phyloP scores from a whole-genome alignment of 2,888 invertebrate species.

The Griposia aprilina region DNA sequence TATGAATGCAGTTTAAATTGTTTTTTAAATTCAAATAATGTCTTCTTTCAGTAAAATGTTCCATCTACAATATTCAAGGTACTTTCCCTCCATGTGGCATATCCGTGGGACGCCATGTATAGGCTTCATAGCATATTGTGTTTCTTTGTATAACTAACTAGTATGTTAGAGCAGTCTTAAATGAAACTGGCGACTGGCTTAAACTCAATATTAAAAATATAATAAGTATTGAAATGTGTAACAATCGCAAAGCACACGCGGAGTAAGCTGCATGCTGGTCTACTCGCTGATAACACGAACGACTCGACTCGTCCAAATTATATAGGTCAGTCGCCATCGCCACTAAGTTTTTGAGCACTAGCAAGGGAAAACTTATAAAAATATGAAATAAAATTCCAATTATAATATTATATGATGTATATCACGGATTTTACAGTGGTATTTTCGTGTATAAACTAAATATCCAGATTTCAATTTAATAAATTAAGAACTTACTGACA shows the following conservation, averaged over 20 bases:
- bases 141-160: too few relatives aligned
- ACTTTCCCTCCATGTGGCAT: too few relatives aligned
- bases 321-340: background rate
- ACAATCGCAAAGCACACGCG: background rate
- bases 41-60: too few relatives aligned
- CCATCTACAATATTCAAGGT: too few relatives aligned
- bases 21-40: too few relatives aligned
- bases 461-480: conserved; percentile 89
- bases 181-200: background rate
- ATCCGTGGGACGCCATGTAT: too few relatives aligned
- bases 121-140: too few relatives aligned
- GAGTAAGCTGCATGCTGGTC: background rate
- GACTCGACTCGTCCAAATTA: background rate
- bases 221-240: background rate
- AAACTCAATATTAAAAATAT: background rate
- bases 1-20: too few relatives aligned
- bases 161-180: too few relatives aligned
- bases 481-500: conserved; percentile 88
- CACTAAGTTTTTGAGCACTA: background rate
- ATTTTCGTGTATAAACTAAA: conserved; percentile 89
- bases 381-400: conserved; percentile 85
- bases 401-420: conserved; percentile 90
- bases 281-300: background rate
- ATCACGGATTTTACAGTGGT: conserved; percentile 91
- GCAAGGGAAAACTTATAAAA: background rate